Evolutionary conservation across 2,113 vertebrate species (phyloP), one percentile per base, ranked within the genome.

Genomic region (Perca schrenkii): DNA sequence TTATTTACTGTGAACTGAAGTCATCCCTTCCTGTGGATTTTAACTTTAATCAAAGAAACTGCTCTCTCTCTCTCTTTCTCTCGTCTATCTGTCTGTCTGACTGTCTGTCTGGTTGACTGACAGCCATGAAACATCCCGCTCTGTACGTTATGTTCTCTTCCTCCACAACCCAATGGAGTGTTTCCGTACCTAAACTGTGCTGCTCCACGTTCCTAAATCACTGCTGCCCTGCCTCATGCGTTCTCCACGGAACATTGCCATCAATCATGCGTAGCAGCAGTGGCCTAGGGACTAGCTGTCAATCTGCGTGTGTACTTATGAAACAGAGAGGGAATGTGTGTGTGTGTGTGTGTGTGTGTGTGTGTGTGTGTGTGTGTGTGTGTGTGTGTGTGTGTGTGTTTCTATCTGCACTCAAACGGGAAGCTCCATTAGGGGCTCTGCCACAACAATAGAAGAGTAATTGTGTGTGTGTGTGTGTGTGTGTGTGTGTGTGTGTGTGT

Each of bases 221-320:
- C 92, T 63, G 84, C 80, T 75, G 78, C 88, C 80, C 88, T 85
- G 86, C 86, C 86, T 92, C 77, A 83, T 90, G 89, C 92, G 87
- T 94, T 94, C 93, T 93, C 89, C 86, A 79, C 68, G 82, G 91
- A 92, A 90, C 87, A 84, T 90, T 85, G 87, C 93, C 91, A 94
- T 94, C 93, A 94, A 94, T 94, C 93, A 94, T 85, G 86, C 84
- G 81, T 91, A 82, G 89, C 92, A 84, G 89, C 86, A 69, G 83
- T 86, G 88, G 91, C 90, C 91, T 77, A 84, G 91, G 90, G 92
- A 93, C 91, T 84, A 75, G 85, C 91, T 92, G 93, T 94, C 91
- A 92, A 91, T 92, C 91, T 92, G 58, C 8, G 54, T 76, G 77
- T 71, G 78, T 83, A 69, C 69, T 87, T 88, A 84, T 68, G 82